phyloP scores from a whole-genome alignment of 2,113 vertebrate genomes.

The Plestiodon gilberti region DNA sequence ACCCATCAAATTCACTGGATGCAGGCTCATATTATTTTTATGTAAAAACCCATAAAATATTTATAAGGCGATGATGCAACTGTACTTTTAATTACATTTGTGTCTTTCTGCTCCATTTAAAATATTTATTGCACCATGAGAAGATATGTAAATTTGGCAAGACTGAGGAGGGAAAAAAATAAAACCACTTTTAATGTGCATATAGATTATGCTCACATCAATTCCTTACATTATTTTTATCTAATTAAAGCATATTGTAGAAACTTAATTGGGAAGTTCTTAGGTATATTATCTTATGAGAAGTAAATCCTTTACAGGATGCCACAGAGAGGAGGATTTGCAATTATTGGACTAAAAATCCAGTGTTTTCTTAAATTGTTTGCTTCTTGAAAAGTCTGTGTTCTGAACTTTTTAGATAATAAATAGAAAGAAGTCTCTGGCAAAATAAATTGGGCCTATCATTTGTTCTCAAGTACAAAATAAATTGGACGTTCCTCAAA shows the following conservation, averaged over 20 bases:
- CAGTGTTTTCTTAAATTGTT: neutral
- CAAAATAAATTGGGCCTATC: neutral
- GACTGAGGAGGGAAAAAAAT: conserved; percentile 38
- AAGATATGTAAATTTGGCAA: conserved; percentile 66
- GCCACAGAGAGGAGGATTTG: conserved; percentile 11
- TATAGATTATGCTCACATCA: conserved; percentile 59
- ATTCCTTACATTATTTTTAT: conserved; percentile 63
- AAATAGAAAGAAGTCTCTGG: neutral
- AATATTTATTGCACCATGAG: conserved; percentile 69
- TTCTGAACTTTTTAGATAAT: conserved; percentile 19
- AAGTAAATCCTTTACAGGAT: conserved; percentile 41
- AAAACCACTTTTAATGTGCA: conserved; percentile 49
- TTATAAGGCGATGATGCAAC: conserved; percentile 65
- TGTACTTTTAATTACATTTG: conserved; percentile 72
- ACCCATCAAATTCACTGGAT: conserved; percentile 58
- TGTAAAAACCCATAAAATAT: conserved; percentile 73
- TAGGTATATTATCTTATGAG: conserved; percentile 33
- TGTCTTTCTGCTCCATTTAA: conserved; percentile 70
- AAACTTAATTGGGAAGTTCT: conserved; percentile 58
- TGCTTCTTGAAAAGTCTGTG: conserved; percentile 34
- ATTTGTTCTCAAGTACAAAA: conserved; percentile 19
- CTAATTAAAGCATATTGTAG: conserved; percentile 65
- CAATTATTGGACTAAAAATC: conserved; percentile 1
- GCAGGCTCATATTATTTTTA: conserved; percentile 71
- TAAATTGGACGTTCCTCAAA: neutral